Conservation (phyloP, 2,888 invertebrate genomes). For the Dusona sp. region DNA sequence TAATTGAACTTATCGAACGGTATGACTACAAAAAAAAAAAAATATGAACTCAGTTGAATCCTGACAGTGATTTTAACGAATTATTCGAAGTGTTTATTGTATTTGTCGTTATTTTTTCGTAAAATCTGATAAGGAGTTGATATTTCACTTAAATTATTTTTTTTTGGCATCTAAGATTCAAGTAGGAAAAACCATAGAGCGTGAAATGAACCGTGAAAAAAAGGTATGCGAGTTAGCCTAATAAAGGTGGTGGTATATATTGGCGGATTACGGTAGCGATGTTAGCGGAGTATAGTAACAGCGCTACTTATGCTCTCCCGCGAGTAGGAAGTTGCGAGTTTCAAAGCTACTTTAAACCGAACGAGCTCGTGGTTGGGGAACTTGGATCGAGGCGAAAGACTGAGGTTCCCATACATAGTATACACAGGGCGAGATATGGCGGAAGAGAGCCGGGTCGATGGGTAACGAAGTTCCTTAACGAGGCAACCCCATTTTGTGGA, state of each 20-base stretch:
- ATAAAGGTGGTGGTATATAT: constrained; percentile 71
- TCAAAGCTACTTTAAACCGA: constrained; percentile 81
- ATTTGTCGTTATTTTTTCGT: not conserved
- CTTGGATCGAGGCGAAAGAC: constrained; percentile 51
- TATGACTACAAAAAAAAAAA: not conserved
- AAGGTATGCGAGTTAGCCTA: constrained; percentile 52
- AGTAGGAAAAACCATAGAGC: not conserved
- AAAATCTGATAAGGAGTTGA: not conserved
- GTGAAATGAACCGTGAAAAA: not conserved
- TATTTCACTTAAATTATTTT: not conserved
- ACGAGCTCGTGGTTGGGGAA: constrained; percentile 46
- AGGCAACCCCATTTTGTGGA: constrained; percentile 80
- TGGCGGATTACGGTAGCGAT: constrained; percentile 21
- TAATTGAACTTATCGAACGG: not conserved
- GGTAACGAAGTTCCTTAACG: constrained; percentile 81
- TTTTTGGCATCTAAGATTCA: not conserved
- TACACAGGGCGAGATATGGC: not conserved
- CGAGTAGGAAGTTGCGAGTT: constrained; percentile 81
- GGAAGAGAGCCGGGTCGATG: constrained; percentile 66
- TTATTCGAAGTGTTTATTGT: not conserved
- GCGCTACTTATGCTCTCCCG: constrained; percentile 76
- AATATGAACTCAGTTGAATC: not conserved
- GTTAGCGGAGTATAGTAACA: constrained; percentile 68
- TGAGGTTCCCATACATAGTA: constrained; percentile 53
- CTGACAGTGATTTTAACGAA: not conserved